Conservation (phyloP, 2,113 vertebrate genomes). For the Lathamus discolor region DNA sequence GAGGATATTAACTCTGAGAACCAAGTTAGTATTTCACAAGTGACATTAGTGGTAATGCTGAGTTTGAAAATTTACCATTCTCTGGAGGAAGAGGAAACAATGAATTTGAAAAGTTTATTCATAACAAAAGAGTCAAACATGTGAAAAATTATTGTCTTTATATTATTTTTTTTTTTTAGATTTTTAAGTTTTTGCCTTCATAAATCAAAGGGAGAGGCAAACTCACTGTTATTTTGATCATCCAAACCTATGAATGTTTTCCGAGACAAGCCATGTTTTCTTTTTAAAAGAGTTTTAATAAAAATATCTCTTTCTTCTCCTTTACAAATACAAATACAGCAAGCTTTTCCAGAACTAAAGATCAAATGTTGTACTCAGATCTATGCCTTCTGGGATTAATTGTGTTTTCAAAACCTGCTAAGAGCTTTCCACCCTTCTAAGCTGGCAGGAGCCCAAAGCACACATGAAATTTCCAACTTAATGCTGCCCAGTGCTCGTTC, state of each 20-base stretch:
- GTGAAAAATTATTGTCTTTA: background rate
- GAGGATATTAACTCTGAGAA: background rate
- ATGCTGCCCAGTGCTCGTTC: background rate
- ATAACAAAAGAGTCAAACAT: background rate
- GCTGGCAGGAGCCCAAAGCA: conserved; percentile 4
- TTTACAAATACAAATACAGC: background rate
- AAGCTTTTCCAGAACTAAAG: conserved; percentile 16
- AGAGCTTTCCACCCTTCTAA: background rate
- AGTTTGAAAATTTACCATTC: background rate
- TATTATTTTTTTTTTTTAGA: background rate
- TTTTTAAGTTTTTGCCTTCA: background rate
- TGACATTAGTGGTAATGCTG: background rate
- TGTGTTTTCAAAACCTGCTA: conserved; percentile 27
- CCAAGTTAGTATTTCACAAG: background rate
- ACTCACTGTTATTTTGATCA: background rate
- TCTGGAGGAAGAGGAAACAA: background rate
- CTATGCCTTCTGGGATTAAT: background rate
- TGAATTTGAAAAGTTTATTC: background rate
- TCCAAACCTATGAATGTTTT: background rate
- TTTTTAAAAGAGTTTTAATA: background rate
- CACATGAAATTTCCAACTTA: background rate
- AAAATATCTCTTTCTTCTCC: background rate
- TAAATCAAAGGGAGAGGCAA: background rate
- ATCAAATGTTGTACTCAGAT: background rate
- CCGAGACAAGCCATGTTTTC: background rate